Percentiles rank a stretch among this genome's conserved stretches.
Conservation (phyloP, 23 tunicate species). For the Corella eumyota region DNA sequence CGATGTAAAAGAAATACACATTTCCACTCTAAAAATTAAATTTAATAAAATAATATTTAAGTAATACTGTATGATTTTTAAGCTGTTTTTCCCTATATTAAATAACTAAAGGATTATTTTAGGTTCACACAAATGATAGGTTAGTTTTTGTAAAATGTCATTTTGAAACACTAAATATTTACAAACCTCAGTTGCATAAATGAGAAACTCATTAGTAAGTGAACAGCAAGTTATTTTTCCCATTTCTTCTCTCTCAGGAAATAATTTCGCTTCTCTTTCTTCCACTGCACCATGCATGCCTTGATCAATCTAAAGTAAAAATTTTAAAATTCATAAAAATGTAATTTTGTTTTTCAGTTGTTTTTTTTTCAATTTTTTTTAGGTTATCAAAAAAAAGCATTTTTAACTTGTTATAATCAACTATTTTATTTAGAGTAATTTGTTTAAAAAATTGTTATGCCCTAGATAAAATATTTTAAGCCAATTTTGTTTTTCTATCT, state of each 20-base stretch:
- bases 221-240: constrained; percentile 63
- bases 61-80: neutral
- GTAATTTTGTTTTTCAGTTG: too few relatives aligned
- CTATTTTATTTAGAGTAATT: too few relatives aligned
- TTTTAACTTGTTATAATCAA: too few relatives aligned
- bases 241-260: constrained; percentile 71
- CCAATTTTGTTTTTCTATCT: too few relatives aligned
- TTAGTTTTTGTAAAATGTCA: too few relatives aligned
- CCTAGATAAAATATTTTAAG: too few relatives aligned
- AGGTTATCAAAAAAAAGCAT: too few relatives aligned
- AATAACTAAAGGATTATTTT: neutral
- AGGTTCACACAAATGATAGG: too few relatives aligned
- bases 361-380: too few relatives aligned
- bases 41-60: neutral
- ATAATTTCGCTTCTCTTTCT: constrained; percentile 68
- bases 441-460: too few relatives aligned
- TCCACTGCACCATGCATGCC: constrained; percentile 43
- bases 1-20: constrained; percentile 65
- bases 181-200: constrained; percentile 81
- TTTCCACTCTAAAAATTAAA: constrained; percentile 31
- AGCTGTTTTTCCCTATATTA: too few relatives aligned
- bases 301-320: constrained; percentile 40
- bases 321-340: neutral
- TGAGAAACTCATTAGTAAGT: constrained; percentile 74
- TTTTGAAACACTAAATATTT: too few relatives aligned